Conservation (phyloP, 1,140 invertebrate species). For the Lepidurus packardi region DNA sequence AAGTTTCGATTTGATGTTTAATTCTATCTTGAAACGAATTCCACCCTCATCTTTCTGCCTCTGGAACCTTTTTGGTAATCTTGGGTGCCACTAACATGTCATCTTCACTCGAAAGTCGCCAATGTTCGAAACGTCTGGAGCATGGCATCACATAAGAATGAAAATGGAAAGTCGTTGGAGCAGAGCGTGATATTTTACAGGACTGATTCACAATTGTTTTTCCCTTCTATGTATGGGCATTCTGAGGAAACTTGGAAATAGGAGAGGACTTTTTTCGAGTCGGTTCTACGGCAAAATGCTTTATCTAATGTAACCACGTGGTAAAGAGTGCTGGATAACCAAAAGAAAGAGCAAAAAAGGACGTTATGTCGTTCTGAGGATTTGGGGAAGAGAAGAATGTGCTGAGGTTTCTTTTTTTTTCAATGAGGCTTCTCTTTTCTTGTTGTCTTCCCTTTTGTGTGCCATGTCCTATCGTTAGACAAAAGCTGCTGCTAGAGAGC, state of each 20-base stretch:
- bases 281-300: background rate
- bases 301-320: background rate
- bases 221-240: too few relatives aligned
- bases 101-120: too few relatives aligned
- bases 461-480: constrained; percentile 12
- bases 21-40: background rate
- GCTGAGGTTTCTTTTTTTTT: background rate
- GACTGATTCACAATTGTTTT: too few relatives aligned
- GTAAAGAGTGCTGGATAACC: background rate
- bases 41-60: background rate
- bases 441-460: constrained; percentile 13
- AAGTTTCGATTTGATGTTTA: background rate
- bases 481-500: constrained; percentile 13
- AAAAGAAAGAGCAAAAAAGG: background rate
- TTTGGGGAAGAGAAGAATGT: constrained; percentile 12
- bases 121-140: too few relatives aligned
- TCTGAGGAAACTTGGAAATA: background rate
- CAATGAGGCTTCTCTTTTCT: constrained; percentile 7
- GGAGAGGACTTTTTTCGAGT: background rate
- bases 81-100: too few relatives aligned
- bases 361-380: background rate
- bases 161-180: too few relatives aligned
- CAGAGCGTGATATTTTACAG: too few relatives aligned
- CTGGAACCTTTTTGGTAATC: too few relatives aligned
- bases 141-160: too few relatives aligned